These are phyloP conservation scores for Halichoerus grypus DNA, from an alignment of 2,113 vertebrate genomes.

Conservation along the genomic window DNA sequence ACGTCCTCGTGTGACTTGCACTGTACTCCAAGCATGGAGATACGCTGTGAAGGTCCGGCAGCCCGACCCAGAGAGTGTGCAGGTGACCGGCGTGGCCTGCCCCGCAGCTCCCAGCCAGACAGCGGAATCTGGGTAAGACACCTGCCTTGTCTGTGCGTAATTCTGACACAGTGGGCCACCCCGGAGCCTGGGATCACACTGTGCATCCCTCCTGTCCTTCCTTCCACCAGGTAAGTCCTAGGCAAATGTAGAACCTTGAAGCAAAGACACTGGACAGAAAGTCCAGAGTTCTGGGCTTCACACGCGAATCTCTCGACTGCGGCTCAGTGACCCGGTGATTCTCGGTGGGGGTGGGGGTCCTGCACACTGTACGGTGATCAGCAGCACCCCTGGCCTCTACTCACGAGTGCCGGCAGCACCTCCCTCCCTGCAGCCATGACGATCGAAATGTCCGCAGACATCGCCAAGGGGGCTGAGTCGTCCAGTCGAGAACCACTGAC, in stretches of 20 bases:
- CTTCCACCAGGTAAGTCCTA: background rate
- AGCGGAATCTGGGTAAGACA: accelerated
- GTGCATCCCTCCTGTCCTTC: accelerated
- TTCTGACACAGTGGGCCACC: accelerated
- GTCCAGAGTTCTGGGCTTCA: background rate
- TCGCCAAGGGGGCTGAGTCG: too few relatives aligned
- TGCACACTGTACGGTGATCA: accelerated
- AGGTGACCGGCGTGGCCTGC: background rate
- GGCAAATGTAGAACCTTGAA: background rate
- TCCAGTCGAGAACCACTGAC: too few relatives aligned
- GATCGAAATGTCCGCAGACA: accelerated
- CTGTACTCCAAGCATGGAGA: background rate
- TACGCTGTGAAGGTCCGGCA: accelerated
- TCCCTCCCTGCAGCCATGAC: background rate
- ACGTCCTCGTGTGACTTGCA: accelerated
- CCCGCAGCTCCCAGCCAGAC: background rate
- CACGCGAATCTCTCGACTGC: background rate
- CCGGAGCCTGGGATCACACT: accelerated
- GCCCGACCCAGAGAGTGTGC: background rate
- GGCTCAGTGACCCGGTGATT: accelerated
- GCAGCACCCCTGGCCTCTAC: background rate
- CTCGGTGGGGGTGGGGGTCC: background rate
- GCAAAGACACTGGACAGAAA: background rate
- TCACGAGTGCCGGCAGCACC: accelerated
- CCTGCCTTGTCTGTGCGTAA: accelerated